Conservation (phyloP, 2,888 invertebrate genomes). For the Tachina fera region DNA sequence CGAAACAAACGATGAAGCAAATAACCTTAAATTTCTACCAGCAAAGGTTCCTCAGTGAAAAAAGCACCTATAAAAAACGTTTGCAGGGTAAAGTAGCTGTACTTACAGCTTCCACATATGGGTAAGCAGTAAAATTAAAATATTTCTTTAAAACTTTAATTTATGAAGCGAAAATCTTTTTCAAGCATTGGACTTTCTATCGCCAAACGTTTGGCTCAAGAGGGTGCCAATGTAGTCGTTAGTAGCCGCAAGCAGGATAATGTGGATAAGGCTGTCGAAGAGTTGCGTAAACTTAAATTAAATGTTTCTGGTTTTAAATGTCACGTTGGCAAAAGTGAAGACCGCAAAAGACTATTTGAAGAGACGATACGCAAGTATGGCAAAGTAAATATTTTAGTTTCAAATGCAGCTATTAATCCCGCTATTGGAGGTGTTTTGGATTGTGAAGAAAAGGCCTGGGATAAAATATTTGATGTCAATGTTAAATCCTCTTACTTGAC, state of each 20-base stretch:
- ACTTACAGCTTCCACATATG: slow-evolving; percentile 94
- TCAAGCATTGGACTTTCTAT: slow-evolving; percentile 95
- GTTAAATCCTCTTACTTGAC: slow-evolving; percentile 94
- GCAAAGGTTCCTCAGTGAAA: neutral
- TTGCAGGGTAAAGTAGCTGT: slow-evolving; percentile 92
- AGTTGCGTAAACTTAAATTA: slow-evolving; percentile 88
- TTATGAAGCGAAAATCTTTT: neutral
- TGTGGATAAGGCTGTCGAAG: slow-evolving; percentile 90
- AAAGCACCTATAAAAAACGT: slow-evolving; percentile 80
- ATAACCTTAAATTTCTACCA: too few relatives aligned
- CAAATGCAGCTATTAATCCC: slow-evolving; percentile 97
- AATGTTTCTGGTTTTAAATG: slow-evolving; percentile 90
- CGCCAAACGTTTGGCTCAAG: slow-evolving; percentile 90
- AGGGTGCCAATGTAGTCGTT: slow-evolving; percentile 96
- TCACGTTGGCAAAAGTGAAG: slow-evolving; percentile 90
- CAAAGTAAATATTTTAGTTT: slow-evolving; percentile 96
- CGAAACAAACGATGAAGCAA: too few relatives aligned
- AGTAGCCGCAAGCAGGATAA: slow-evolving; percentile 95
- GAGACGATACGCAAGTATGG: slow-evolving; percentile 89
- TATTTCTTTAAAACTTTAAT: neutral
- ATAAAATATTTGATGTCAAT: slow-evolving; percentile 98
- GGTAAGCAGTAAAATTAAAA: slow-evolving; percentile 75
- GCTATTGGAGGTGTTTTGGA: slow-evolving; percentile 90
- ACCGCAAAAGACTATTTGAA: slow-evolving; percentile 90
- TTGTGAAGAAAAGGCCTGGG: slow-evolving; percentile 92